A percentile compares a stretch with the other conserved stretches of the same genome.
These are phyloP conservation scores for Alethe diademata DNA, from an alignment of 2,113 vertebrate species.

Conservation along the genomic window DNA sequence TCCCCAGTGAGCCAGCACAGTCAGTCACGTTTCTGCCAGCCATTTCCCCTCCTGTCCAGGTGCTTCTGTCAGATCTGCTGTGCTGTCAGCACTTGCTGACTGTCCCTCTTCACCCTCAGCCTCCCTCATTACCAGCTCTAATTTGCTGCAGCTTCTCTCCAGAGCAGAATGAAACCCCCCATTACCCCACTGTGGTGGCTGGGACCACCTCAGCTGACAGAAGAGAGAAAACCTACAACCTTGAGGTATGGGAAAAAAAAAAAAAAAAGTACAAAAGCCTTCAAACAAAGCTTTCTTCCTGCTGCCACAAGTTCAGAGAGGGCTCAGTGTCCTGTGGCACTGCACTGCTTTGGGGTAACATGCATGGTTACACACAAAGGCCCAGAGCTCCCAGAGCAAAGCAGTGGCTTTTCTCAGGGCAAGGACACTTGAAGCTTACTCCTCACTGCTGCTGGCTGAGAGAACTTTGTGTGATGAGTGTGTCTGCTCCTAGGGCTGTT, in stretches of 20 bases:
- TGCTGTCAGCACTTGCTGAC: accelerated
- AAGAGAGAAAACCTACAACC: not conserved
- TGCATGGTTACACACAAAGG: not conserved
- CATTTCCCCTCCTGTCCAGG: not conserved
- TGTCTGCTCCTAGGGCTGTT: not conserved
- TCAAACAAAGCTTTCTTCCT: not conserved
- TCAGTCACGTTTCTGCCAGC: not conserved
- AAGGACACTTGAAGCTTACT: not conserved
- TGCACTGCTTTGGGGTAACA: not conserved
- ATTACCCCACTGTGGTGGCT: accelerated
- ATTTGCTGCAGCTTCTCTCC: not conserved
- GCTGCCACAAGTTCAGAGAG: not conserved
- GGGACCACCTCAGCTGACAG: not conserved
- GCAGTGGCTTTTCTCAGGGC: not conserved
- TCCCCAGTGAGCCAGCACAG: not conserved
- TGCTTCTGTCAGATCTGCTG: not conserved
- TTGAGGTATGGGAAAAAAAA: not conserved
- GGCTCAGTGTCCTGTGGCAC: not conserved
- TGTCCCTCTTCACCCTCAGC: not conserved
- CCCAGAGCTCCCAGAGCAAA: not conserved
- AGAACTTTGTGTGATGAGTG: not conserved
- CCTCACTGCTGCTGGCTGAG: not conserved
- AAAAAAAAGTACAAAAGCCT: not conserved
- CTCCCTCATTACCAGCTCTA: not conserved
- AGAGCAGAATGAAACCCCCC: not conserved